phyloP scores from a whole-genome alignment of 1,140 invertebrate species.

The Ectropis grisescens region DNA sequence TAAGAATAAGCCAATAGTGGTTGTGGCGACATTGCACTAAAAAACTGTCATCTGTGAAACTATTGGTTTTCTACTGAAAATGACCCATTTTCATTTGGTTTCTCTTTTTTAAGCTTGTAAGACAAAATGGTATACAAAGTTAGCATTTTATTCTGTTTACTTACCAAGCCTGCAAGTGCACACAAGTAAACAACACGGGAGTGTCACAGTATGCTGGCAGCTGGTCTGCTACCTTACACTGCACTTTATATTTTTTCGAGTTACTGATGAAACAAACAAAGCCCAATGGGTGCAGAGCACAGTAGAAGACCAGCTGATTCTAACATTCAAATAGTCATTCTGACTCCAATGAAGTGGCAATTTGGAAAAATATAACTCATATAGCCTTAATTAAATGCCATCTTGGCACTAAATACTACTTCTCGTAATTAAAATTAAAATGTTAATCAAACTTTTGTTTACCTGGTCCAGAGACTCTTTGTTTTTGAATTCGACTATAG shows the following conservation, averaged over 20 bases:
- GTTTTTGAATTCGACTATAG: slow-evolving; percentile 69
- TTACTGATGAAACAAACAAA: slow-evolving; percentile 2
- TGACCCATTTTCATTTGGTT: too few relatives aligned
- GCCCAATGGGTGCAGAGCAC: slow-evolving; percentile 5
- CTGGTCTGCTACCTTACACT: slow-evolving; percentile 22
- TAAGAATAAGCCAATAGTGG: too few relatives aligned
- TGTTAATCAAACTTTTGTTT: slow-evolving; percentile 60
- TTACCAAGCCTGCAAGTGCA: slow-evolving; percentile 11
- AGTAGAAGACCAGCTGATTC: slow-evolving; percentile 55
- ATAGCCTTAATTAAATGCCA: too few relatives aligned
- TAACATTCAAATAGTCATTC: slow-evolving; percentile 68
- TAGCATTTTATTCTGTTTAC: too few relatives aligned
- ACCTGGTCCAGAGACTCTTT: slow-evolving; percentile 67
- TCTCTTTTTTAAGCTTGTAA: too few relatives aligned
- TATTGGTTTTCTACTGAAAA: too few relatives aligned
- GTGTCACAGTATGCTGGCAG: slow-evolving; percentile 10
- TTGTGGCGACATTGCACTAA: too few relatives aligned
- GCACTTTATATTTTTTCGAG: slow-evolving; percentile 7
- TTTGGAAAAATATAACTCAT: slow-evolving; percentile 44
- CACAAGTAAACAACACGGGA: slow-evolving; percentile 12
- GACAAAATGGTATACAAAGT: too few relatives aligned
- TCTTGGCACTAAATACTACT: slow-evolving; percentile 26
- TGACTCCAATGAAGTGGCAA: slow-evolving; percentile 25
- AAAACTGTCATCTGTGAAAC: too few relatives aligned
- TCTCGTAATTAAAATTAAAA: slow-evolving; percentile 23